Conservation (phyloP, 1,140 invertebrate species). For the Drosophila nigrodunni region DNA sequence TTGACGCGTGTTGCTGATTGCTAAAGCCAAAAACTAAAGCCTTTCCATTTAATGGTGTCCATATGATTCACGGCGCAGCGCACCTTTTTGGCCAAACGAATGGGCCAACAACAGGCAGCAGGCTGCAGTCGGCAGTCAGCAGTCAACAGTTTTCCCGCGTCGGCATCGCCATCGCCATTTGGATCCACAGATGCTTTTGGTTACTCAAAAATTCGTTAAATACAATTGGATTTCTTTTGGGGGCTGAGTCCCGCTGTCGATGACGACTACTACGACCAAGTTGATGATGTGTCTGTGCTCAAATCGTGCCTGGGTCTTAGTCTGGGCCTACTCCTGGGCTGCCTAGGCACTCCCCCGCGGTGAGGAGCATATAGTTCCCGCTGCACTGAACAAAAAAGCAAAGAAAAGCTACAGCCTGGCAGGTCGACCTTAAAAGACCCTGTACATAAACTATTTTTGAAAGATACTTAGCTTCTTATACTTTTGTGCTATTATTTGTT, state of each 20-base stretch:
- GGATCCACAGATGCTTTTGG: constrained; percentile 47
- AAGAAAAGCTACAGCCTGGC: not conserved
- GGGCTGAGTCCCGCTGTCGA: constrained; percentile 53
- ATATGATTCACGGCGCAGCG: constrained; percentile 76
- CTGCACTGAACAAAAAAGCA: constrained; percentile 4
- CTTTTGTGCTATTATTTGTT: too few species aligned
- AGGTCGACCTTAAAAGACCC: too few species aligned
- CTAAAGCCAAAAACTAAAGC: constrained; percentile 60
- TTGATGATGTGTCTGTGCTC: constrained; percentile 78
- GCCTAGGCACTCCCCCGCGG: constrained; percentile 73
- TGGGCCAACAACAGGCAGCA: constrained; percentile 10
- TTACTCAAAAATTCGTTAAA: constrained; percentile 78
- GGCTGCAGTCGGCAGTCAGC: not conserved
- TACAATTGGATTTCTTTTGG: constrained; percentile 77
- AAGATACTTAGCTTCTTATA: too few species aligned
- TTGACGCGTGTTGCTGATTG: constrained; percentile 81
- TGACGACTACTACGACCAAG: constrained; percentile 61
- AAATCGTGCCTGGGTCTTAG: constrained; percentile 60
- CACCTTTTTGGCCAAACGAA: constrained; percentile 33
- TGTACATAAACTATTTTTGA: too few species aligned
- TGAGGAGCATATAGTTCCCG: constrained; percentile 36
- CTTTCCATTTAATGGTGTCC: constrained; percentile 82
- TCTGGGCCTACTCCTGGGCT: constrained; percentile 26
- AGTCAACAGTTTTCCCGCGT: constrained; percentile 30
- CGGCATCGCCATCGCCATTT: constrained; percentile 40